Evolutionary conservation across 2,797 vertebrate species (phyloP).

Genomic region (Megaceryle alcyon): DNA sequence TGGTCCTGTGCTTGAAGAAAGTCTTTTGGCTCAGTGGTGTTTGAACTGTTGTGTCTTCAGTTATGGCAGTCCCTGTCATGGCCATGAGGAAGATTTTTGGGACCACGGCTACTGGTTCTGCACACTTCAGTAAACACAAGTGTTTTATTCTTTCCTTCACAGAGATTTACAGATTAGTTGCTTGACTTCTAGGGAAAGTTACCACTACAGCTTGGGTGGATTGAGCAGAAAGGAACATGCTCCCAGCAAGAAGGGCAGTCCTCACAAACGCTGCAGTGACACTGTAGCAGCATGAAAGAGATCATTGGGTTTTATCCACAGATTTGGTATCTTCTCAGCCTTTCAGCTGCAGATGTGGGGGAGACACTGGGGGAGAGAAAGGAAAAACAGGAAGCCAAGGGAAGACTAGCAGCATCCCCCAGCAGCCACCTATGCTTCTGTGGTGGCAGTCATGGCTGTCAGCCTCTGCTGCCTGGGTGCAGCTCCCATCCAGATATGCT

Average conservation of each 20-base stretch:
- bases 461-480: neutral
- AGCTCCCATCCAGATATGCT: fast-evolving
- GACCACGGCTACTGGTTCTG: neutral
- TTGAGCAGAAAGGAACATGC: fast-evolving
- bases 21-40: neutral
- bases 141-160: neutral
- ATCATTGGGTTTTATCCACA: neutral
- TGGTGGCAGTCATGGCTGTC: neutral
- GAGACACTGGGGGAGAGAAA: neutral
- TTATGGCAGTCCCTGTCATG: neutral
- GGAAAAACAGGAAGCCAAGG: neutral
- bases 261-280: neutral
- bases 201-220: neutral
- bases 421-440: neutral
- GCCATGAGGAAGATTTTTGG: neutral
- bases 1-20: neutral
- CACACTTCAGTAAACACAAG: neutral
- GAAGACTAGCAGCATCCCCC: neutral
- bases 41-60: neutral
- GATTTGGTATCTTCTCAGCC: neutral
- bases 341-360: neutral
- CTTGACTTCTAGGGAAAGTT: neutral
- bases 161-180: neutral
- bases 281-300: neutral
- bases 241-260: neutral